Evolutionary conservation across 2,888 invertebrate species (phyloP), one percentile per base, ranked within the genome.

Genomic region (Ophion costatus): DNA sequence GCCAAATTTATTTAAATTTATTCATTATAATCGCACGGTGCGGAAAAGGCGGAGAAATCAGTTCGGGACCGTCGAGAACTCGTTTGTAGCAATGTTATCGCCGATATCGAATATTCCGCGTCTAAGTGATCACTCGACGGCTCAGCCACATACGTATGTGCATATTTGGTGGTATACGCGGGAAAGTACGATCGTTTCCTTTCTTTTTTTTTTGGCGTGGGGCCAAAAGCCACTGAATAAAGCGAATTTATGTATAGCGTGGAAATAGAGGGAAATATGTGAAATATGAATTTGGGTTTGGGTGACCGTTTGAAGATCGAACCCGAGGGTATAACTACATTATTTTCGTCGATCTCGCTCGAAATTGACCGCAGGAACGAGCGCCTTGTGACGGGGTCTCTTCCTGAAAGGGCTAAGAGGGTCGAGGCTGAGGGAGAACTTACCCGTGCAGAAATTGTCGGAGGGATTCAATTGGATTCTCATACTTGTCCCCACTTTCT

Each of bases 371-470:
- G 11, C 66, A n/a, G 63, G 75, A 74, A 69, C 45, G 77, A 57
- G 69, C 74, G 63, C 22, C 59, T 70, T 42, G 74, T 38, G 73
- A 82, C n/a, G 17, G 70, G 17, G 38, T 70, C 56, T 70, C 76
- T 70, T 56, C 51, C 66, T n/a, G 61, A 61, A 42, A 9, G 51
- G 38, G 38, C 45, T 11, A 9, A 2, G 29, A 61, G 77, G 78
- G 11, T 56, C 69, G 83, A 57, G 80, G 79, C 66, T 80, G 79
- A 83, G 84, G 67, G 83, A 86, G 83, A 86, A 74, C 81, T 17
- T 51, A 38, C 29, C 29, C 29, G 29, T 29, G 29, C 29, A 29
- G 29, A 29, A 29, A 29, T 29, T 29, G 29, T 29, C 29, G 29
- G 2, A 29, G 29, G 29, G 29, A 29, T 29, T 29, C 29, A 29